phyloP scores from a whole-genome alignment of 2,888 invertebrate species.

The Chrysopilus asiliformis region DNA sequence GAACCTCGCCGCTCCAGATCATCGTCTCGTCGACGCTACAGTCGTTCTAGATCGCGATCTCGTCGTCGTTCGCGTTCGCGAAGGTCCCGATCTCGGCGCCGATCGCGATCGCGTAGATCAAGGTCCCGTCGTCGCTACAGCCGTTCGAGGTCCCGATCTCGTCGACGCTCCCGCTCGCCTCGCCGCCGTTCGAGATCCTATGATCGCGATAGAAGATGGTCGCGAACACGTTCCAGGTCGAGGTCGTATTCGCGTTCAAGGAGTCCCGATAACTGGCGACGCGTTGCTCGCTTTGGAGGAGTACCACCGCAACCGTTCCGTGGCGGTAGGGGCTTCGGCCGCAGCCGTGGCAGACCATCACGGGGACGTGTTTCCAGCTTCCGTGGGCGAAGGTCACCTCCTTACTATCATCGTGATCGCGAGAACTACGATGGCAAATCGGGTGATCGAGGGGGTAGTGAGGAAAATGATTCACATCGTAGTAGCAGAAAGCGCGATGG shows the following conservation, averaged over 20 bases:
- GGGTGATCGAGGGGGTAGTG: constrained; percentile 27
- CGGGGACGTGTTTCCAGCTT: constrained; percentile 31
- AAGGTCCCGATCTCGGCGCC: constrained; percentile 6
- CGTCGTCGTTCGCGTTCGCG: constrained; percentile 6
- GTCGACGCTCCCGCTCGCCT: constrained; percentile 6
- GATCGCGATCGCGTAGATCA: constrained; percentile 28
- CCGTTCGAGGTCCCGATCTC: constrained; percentile 24
- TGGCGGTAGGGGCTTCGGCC: constrained; percentile 41
- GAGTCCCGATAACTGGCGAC: constrained; percentile 10
- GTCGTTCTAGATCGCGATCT: constrained; percentile 12
- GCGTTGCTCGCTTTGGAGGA: constrained; percentile 20
- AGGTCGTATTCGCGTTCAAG: constrained; percentile 24
- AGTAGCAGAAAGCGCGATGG: not conserved
- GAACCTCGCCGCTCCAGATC: constrained; percentile 10
- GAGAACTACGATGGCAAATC: not conserved
- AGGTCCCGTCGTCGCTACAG: constrained; percentile 33
- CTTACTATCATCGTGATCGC: constrained; percentile 1
- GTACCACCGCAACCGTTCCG: constrained; percentile 48
- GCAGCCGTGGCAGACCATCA: constrained; percentile 41
- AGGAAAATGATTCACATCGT: constrained; percentile 17
- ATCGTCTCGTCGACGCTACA: constrained; percentile 14
- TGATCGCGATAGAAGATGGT: constrained; percentile 12
- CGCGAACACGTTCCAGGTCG: constrained; percentile 19
- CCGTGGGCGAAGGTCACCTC: constrained; percentile 36
- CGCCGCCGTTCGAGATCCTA: constrained; percentile 40